Base-by-base conservation (phyloP, 1,140 invertebrate species). In the Heliconius melpomene region DNA sequence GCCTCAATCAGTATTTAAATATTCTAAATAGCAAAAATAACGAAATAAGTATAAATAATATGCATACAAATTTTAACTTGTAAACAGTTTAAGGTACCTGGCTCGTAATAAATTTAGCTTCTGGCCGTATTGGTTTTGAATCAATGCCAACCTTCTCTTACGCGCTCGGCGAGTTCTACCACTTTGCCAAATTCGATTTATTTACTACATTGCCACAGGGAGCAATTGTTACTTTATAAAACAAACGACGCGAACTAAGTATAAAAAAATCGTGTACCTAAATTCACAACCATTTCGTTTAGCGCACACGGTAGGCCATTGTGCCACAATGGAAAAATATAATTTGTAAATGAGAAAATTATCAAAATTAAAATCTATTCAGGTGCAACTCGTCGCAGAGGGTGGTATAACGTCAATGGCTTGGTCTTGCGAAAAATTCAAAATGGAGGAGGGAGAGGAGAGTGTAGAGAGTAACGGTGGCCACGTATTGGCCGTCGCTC, bases 401-500 rank as follows among this genome's bases (percentile, higher is more conserved):
- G 96, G 97, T 46, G 97, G 97, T 20, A 98, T 99, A 82, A 97
- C 96, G 7, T 96, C 97, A 40, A 98, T 99, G 97, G 97, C 97
- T 20, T 99, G 98, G 98, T 99, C 98, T 50, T 99, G 98, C 91
- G 98, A 99, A 90, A 99, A 99, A 89, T 99, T 99, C 92, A 99
- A 99, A 95, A 99, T 99, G 98, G 98, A 99, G 90, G 98, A 99
- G 92, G 97, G 96, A 32, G 98, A 98, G 82, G 95, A 96, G 86
- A 93, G 89, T 7, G 87, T 90, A 72, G 91, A 95, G 82, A 90
- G 72, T 60, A 90, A 87, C 66, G 88, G 86, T 0, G 91, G 90
- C 0, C 97, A 98, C 90, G 96, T 98, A 1, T 91, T 99, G 74
- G 98, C 98, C 2, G 97, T 99, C 13, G 97, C 98, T 86, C 96